Base-by-base conservation (phyloP, 1,140 invertebrate genomes). In the Cydia amplana region DNA sequence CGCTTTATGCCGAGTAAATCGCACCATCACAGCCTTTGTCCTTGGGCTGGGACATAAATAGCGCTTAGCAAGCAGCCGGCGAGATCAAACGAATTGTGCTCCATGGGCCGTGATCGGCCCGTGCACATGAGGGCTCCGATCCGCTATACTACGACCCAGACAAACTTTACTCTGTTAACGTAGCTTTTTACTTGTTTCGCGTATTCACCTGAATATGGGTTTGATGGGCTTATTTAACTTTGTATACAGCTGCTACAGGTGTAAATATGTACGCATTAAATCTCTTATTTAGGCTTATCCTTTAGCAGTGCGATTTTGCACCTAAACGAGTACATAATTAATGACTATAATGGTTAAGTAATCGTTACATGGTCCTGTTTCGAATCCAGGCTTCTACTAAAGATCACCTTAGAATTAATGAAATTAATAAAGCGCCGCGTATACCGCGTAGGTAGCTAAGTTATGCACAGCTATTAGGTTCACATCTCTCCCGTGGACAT, bases 11-110 rank as follows among this genome's bases (percentile, higher is more conserved):
- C 65, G 32, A 70, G 65, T 43, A 70, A 70, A 70, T 70, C 65
- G 65, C 78, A 78, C 79, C 78, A 79, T 79, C 79, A 81, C 77
- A 77, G 77, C 72, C 74, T 77, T 75, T 81, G 83, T 81, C 81
- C 84, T 85, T 85, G 72, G 63, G 63, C 40, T 46, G 80, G 80
- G 81, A 75, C 83, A 88, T 89, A 89, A 88, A 92, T 90, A 88
- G 86, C 84, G 85, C 77, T 87, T 78, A 82, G 83, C 78, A 83
- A 82, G 82, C 80, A 83, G 80, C 77, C 81, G 83, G 81, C 82
- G 85, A 88, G 88, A 92, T 92, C 90, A 92, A 92, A 92, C 88
- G 85, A 92, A 91, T 87, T 87, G 86, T 89, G 89, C 82, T 84
- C 87, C 77, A 75, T 89, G 88, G 83, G 84, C 84, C 83, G 90